Evolutionary conservation across 2,113 vertebrate species (phyloP).

Genomic region (Passer domesticus): DNA sequence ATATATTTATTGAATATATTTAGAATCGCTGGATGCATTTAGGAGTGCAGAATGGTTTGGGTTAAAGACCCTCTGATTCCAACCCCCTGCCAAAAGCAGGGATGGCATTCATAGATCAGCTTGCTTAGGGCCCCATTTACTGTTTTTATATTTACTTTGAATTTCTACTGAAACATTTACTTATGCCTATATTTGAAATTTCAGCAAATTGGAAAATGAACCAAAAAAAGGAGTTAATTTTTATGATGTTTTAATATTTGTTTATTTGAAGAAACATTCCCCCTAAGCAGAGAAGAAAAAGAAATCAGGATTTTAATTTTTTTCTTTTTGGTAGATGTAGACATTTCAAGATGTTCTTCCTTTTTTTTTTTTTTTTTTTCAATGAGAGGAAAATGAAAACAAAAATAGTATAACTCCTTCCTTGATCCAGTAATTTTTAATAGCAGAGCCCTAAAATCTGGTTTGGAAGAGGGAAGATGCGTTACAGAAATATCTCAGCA

Average conservation of each 20-base stretch:
- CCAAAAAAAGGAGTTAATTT: background rate
- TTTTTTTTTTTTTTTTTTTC: background rate
- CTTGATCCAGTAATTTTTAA: slow-evolving; percentile 23
- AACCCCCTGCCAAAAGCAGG: background rate
- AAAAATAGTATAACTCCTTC: slow-evolving; percentile 43
- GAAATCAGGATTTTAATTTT: background rate
- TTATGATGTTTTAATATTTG: background rate
- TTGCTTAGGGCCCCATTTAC: background rate
- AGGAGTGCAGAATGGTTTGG: background rate
- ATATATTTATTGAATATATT: background rate
- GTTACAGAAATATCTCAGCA: slow-evolving; percentile 41
- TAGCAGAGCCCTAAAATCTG: slow-evolving; percentile 19
- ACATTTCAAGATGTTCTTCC: background rate
- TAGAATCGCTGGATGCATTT: background rate
- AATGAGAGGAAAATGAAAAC: slow-evolving; percentile 13
- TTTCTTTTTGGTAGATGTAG: background rate
- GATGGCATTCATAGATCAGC: background rate
- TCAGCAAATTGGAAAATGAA: background rate
- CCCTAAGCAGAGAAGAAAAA: background rate
- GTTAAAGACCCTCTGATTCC: background rate
- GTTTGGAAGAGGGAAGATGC: slow-evolving; percentile 48
- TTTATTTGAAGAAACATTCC: background rate
- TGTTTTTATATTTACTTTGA: background rate
- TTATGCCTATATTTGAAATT: background rate
- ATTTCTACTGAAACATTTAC: background rate